A percentile compares a stretch with the other conserved stretches of the same genome.
phyloP scores from a whole-genome alignment of 2,888 invertebrate genomes.

The Lingula anatina region DNA sequence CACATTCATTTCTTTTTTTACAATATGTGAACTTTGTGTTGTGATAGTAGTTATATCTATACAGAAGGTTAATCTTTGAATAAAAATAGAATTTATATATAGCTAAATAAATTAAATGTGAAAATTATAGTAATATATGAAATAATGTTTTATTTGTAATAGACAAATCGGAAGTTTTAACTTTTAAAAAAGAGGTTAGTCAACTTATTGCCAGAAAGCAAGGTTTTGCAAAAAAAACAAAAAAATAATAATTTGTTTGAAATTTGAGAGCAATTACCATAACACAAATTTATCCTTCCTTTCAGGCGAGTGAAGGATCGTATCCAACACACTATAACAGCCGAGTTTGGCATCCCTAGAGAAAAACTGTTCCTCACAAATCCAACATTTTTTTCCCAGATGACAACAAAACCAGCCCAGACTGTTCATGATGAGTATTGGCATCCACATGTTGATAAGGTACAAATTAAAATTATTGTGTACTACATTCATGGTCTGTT shows the following conservation, averaged over 20 bases:
- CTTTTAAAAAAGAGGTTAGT: no score
- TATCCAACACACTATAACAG: constrained; percentile 70
- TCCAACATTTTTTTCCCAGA: constrained; percentile 83
- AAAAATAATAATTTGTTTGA: neutral
- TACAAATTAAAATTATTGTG: constrained; percentile 47
- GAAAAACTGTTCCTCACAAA: constrained; percentile 69
- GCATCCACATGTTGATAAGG: constrained; percentile 85
- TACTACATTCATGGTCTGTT: no score
- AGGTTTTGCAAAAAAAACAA: neutral
- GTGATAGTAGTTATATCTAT: no score
- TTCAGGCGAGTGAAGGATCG: constrained; percentile 67
- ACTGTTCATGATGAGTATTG: constrained; percentile 84
- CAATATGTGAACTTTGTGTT: no score
- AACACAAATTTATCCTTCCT: constrained; percentile 12
- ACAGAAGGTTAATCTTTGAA: no score
- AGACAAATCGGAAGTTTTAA: no score
- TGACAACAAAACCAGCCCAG: constrained; percentile 66
- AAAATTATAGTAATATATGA: neutral
- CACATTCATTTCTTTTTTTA: no score
- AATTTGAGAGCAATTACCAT: neutral
- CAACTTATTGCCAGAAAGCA: neutral
- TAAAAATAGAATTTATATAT: no score
- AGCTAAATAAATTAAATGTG: no score
- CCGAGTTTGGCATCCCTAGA: constrained; percentile 67
- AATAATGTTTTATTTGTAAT: no score